A percentile compares a stretch with the other conserved stretches of the same genome.
Evolutionary conservation across 92 coral and sea anemone species (phyloP).

Genomic region (Phenganax marumi): DNA sequence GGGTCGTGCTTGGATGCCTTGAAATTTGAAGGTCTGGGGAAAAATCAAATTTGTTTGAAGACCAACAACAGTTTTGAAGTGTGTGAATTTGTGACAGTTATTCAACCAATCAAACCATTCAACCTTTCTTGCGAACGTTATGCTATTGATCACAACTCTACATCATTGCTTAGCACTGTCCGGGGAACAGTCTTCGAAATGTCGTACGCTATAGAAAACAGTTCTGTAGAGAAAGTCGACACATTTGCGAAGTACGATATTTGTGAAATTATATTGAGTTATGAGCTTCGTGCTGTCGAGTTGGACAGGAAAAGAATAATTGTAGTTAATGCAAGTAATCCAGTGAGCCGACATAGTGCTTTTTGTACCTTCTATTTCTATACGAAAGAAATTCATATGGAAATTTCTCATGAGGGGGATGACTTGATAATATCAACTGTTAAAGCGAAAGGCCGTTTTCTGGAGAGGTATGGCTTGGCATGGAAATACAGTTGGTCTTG

Average conservation of each 20-base stretch:
- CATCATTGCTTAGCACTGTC: not conserved
- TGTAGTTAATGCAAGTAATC: conserved; percentile 1
- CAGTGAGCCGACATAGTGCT: not conserved
- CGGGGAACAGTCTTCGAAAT: not conserved
- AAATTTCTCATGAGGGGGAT: not conserved
- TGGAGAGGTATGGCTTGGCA: no score
- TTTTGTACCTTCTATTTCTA: no score
- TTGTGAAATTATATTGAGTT: not conserved
- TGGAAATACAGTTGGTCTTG: no score
- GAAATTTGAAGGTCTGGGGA: not conserved
- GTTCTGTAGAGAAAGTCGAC: not conserved
- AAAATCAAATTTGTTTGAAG: not conserved
- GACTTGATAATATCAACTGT: not conserved
- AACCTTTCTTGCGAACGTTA: not conserved
- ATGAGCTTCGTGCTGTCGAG: not conserved
- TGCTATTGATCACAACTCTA: not conserved
- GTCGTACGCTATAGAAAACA: not conserved
- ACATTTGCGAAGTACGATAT: not conserved
- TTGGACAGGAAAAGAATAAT: not conserved
- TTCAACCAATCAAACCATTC: not conserved
- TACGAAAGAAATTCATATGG: not conserved
- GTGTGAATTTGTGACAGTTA: not conserved
- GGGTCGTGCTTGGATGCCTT: not conserved
- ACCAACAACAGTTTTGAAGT: not conserved
- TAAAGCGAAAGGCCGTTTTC: not conserved